A percentile compares a stretch with the other conserved stretches of the same genome.
phyloP scores from a whole-genome alignment of 1,140 invertebrate genomes.

The Drosophila lacteicornis region DNA sequence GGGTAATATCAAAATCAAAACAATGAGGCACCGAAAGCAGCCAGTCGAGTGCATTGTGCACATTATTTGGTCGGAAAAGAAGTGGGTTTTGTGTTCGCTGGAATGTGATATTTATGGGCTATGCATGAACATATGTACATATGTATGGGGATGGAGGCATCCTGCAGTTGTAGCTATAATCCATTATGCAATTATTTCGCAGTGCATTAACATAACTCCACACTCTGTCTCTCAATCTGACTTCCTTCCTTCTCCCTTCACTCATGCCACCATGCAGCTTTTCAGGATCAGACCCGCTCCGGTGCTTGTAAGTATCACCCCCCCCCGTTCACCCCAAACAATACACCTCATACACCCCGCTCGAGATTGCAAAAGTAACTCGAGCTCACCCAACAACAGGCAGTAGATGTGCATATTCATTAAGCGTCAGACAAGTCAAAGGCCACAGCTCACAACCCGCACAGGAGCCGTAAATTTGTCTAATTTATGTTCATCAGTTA shows the following conservation, averaged over 20 bases:
- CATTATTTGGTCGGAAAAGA: slow-evolving; percentile 18
- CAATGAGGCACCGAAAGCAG: slow-evolving; percentile 12
- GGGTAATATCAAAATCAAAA: slow-evolving; percentile 1
- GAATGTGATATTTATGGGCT: not conserved
- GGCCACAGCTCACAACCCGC: slow-evolving; percentile 25
- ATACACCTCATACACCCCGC: slow-evolving; percentile 2
- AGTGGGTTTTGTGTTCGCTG: slow-evolving; percentile 12
- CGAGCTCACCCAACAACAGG: slow-evolving; percentile 12
- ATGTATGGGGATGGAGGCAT: not conserved
- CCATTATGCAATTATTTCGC: slow-evolving; percentile 69
- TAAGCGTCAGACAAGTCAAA: slow-evolving; percentile 39
- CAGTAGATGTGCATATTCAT: slow-evolving; percentile 51
- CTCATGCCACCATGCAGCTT: slow-evolving; percentile 88
- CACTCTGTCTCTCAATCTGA: slow-evolving; percentile 51
- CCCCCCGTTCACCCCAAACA: slow-evolving; percentile 43
- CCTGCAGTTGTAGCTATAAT: slow-evolving; percentile 27
- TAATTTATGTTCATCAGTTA: slow-evolving; percentile 57
- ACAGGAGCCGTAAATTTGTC: slow-evolving; percentile 41
- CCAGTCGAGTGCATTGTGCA: slow-evolving; percentile 38
- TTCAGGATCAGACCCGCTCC: slow-evolving; percentile 98
- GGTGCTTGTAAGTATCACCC: slow-evolving; percentile 95
- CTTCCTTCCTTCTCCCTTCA: slow-evolving; percentile 23
- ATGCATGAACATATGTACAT: not conserved
- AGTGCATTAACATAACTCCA: slow-evolving; percentile 68
- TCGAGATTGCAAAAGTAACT: slow-evolving; percentile 21